A percentile compares a stretch with the other conserved stretches of the same genome.
Conservation (phyloP, 2,888 invertebrate species). For the Andrena marginata region DNA sequence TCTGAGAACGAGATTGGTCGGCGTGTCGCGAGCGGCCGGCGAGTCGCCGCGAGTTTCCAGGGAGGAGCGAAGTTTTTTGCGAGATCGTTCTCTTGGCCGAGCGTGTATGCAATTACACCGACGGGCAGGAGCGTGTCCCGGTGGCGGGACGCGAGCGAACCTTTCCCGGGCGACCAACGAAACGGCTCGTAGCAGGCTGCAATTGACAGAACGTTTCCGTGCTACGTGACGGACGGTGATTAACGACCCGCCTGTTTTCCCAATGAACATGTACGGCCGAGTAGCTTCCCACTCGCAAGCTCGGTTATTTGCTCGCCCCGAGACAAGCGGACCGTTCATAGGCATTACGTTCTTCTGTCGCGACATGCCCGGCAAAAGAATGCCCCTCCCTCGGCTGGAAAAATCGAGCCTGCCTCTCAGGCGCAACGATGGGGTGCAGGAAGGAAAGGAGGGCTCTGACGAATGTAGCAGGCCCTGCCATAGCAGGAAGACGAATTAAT, state of each 20-base stretch:
- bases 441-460: not conserved
- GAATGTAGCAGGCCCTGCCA: too few relatives aligned
- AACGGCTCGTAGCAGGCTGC: constrained; percentile 36
- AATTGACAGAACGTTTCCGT: constrained; percentile 53
- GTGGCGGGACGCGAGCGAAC: not conserved
- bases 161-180: constrained; percentile 10
- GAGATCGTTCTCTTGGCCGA: not conserved
- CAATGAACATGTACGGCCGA: constrained; percentile 51
- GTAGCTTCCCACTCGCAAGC: constrained; percentile 25
- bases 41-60: not conserved
- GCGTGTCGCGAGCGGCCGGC: not conserved
- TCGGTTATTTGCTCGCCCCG: constrained; percentile 26
- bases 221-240: constrained; percentile 56
- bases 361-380: not conserved
- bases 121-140: not conserved
- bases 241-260: constrained; percentile 57
- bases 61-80: not conserved
- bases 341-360: not conserved
- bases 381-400: not conserved
- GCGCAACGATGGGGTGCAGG: not conserved
- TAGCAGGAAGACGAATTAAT: too few relatives aligned
- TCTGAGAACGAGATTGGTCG: not conserved
- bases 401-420: not conserved
- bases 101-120: constrained; percentile 37
- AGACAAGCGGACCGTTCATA: not conserved